A percentile compares a stretch with the other conserved stretches of the same genome.
phyloP scores from a whole-genome alignment of 2,797 vertebrate species.

The Trachops cirrhosus region DNA sequence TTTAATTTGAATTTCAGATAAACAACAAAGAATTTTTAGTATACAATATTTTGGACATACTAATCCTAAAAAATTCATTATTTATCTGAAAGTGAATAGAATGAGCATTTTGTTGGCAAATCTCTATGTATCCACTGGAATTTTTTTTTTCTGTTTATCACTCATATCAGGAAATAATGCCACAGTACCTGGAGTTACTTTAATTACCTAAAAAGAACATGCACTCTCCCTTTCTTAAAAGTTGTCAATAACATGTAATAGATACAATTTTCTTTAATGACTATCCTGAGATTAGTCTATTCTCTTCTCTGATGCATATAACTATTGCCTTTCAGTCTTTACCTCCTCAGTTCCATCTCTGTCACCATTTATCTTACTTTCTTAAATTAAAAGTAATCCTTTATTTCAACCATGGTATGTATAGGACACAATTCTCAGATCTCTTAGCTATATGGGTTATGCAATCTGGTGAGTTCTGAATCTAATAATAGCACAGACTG shows the following conservation, averaged over 20 bases:
- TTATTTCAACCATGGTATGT: neutral
- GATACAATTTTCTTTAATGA: neutral
- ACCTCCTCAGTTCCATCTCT: neutral
- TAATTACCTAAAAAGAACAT: neutral
- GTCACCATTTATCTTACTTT: neutral
- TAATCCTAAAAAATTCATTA: neutral
- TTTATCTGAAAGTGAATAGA: neutral
- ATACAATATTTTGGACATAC: neutral
- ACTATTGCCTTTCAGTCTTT: neutral
- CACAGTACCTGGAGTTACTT: neutral
- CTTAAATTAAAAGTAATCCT: neutral
- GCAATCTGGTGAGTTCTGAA: neutral
- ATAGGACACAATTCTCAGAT: neutral
- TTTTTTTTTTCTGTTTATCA: neutral
- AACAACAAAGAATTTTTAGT: neutral
- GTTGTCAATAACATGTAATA: neutral
- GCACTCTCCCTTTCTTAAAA: neutral
- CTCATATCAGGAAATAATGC: neutral
- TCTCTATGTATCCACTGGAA: neutral
- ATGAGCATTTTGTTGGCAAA: neutral
- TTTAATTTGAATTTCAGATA: conserved; percentile 28
- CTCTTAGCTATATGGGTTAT: neutral
- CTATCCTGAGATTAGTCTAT: neutral
- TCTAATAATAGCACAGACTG: neutral
- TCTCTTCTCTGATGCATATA: neutral